Evolutionary conservation across 1,140 invertebrate genomes (phyloP), one percentile per base, ranked within the genome.

Genomic region (Atopsyche davidsoni): DNA sequence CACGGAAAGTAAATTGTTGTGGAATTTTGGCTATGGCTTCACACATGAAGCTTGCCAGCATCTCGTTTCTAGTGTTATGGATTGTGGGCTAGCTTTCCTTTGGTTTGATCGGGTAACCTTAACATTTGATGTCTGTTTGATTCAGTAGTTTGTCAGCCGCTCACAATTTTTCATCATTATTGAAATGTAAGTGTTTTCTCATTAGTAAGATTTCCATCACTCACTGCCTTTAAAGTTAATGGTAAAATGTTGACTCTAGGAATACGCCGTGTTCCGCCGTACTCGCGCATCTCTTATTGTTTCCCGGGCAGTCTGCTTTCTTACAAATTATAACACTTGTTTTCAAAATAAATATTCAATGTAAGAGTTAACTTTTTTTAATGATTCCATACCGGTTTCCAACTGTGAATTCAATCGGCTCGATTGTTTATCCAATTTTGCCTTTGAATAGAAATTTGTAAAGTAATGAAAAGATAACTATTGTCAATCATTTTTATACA

Each of bases 121-220:
- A 43, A 38, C 6, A 47, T 28, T 47, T 53, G 46, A 47, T 47
- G 44, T 53, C 40, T 47, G 46, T 53, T 46, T 39, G 40, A 34
- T 35, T 53, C 28, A 36, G 19, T 40, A 44, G 21, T 43, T 51
- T 38, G 48, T 51, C 41, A 40, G 48, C 41, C 48, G 48, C 51
- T 52, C 51, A 48, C 45, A 48, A 47, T 41, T 43, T 43, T 53
- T 47, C 38, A 47, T 46, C 32, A 45, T 47, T 48, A 53, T 53
- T 25, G 45, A 48, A 42, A 41, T 52, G 36, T 53, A 53, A 53
- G 40, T 53, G 53, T 49, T 58, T 58, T 58, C 38, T 52, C 46
- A 54, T 54, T 54, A 58, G 56, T 57, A 53, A 58, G 48, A 54
- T 51, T 47, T 46, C 53, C 44, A 54, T 58, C 56, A 58, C 56